phyloP scores from a whole-genome alignment of 2,888 invertebrate species.

The Bellardia pandia region DNA sequence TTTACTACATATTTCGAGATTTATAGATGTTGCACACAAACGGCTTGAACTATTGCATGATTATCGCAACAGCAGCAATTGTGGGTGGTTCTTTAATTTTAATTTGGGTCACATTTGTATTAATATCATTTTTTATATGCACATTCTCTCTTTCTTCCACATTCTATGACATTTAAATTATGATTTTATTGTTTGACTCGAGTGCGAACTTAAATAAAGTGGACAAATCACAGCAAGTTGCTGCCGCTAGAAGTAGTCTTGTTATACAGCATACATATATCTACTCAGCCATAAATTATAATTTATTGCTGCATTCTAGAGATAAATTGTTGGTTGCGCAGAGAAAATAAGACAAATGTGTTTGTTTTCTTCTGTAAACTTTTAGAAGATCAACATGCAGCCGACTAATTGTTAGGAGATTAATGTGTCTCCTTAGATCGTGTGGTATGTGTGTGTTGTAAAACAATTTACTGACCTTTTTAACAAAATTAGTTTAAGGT shows the following conservation, averaged over 20 bases:
- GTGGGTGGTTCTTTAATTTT: constrained; percentile 61
- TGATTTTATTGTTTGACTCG: constrained; percentile 36
- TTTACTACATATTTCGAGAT: constrained; percentile 48
- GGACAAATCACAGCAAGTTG: constrained; percentile 16
- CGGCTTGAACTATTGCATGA: neutral
- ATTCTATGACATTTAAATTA: constrained; percentile 44
- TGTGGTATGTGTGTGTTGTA: neutral
- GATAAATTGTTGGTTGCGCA: constrained; percentile 12
- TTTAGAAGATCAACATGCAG: neutral
- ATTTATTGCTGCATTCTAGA: constrained; percentile 11
- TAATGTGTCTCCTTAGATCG: neutral
- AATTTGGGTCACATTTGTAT: constrained; percentile 66
- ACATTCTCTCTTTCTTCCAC: neutral
- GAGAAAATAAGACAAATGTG: neutral
- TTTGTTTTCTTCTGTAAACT: neutral
- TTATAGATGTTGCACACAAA: constrained; percentile 56
- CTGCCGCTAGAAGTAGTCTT: constrained; percentile 3
- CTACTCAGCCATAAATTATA: constrained; percentile 30
- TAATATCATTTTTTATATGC: constrained; percentile 36
- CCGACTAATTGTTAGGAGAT: neutral
- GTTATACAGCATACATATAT: neutral
- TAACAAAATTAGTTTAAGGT: neutral
- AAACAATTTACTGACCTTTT: neutral
- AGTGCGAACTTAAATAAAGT: constrained; percentile 10
- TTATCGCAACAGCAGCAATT: constrained; percentile 28